Evolutionary conservation across 2,797 vertebrate species (phyloP).

Genomic region (Peromyscus aztecus): DNA sequence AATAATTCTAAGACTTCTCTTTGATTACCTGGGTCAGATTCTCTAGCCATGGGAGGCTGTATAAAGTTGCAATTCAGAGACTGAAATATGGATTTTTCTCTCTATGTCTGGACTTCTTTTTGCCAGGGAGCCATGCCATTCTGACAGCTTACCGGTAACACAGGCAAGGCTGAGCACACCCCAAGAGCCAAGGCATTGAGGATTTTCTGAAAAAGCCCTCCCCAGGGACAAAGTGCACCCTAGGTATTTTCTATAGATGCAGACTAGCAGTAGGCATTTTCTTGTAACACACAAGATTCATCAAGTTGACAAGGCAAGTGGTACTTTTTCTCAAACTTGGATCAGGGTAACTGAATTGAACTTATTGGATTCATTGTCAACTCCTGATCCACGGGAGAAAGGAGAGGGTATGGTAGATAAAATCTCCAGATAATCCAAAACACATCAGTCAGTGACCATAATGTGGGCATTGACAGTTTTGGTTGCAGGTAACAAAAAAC

Average conservation of each 20-base stretch:
- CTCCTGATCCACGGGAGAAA: background rate
- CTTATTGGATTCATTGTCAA: background rate
- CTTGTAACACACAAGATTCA: slow-evolving; percentile 21
- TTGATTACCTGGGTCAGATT: background rate
- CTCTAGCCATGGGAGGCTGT: background rate
- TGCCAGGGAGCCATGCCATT: background rate
- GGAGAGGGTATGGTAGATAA: background rate
- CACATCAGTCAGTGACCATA: background rate
- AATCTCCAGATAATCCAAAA: slow-evolving; percentile 7
- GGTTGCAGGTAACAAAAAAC: background rate
- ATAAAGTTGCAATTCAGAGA: background rate
- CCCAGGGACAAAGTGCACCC: background rate
- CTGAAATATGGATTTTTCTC: background rate
- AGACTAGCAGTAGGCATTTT: background rate
- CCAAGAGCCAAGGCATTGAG: background rate
- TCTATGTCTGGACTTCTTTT: background rate
- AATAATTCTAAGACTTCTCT: slow-evolving; percentile 1
- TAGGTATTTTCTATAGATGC: background rate
- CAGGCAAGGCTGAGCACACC: background rate
- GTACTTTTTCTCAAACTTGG: background rate
- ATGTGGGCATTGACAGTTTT: background rate
- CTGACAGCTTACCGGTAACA: background rate
- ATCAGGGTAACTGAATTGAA: slow-evolving; percentile 32
- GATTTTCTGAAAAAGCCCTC: slow-evolving; percentile 18
- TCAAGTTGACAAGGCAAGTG: background rate